phyloP scores from a whole-genome alignment of 2,113 vertebrate genomes.

The Sceloporus undulatus region DNA sequence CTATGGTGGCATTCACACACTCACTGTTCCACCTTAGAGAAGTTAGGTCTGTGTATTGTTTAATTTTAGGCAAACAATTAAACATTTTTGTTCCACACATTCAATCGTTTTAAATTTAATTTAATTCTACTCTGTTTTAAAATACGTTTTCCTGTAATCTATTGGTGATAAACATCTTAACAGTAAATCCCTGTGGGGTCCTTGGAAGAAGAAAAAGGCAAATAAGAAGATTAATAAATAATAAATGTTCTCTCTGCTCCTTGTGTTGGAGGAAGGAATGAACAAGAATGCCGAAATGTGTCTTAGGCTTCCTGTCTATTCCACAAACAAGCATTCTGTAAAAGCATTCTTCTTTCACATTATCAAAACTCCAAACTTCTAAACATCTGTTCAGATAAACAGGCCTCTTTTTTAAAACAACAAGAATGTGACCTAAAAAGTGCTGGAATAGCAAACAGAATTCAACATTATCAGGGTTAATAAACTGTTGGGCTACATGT shows the following conservation, averaged over 20 bases:
- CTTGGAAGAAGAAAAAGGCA: background rate
- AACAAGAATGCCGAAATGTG: background rate
- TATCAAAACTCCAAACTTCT: background rate
- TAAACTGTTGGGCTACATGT: background rate
- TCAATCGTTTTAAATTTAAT: background rate
- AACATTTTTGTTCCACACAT: too few species aligned
- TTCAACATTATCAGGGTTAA: background rate
- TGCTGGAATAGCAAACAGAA: background rate
- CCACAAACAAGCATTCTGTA: background rate
- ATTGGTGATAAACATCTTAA: background rate
- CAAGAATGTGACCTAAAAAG: background rate
- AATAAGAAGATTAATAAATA: background rate
- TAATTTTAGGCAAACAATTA: background rate
- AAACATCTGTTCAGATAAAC: background rate
- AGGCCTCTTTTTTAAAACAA: background rate
- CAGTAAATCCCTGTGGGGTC: background rate
- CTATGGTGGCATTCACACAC: background rate
- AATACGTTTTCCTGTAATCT: background rate
- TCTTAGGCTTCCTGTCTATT: background rate
- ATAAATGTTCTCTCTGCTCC: background rate
- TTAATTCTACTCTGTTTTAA: background rate
- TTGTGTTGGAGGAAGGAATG: too few species aligned
- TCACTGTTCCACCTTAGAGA: background rate
- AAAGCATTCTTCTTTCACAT: background rate
- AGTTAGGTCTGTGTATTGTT: too few species aligned